phyloP scores from a whole-genome alignment of 2,888 invertebrate genomes.

The Artemia sinica region DNA sequence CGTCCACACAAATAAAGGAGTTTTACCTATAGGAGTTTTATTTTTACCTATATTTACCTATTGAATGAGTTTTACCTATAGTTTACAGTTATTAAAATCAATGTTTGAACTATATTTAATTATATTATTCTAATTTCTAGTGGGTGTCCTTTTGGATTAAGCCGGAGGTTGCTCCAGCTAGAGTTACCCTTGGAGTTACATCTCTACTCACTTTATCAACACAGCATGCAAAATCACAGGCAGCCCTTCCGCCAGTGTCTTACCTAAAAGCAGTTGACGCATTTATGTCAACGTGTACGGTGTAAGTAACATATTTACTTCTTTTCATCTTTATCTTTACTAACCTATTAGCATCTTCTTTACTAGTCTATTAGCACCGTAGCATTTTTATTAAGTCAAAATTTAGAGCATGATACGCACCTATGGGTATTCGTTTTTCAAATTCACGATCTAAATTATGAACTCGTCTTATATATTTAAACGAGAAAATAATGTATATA shows the following conservation, averaged over 20 bases:
- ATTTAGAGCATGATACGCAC: too few relatives aligned
- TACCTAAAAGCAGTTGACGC: slow-evolving; percentile 82
- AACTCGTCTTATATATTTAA: too few relatives aligned
- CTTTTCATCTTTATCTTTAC: not conserved
- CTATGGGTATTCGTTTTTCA: too few relatives aligned
- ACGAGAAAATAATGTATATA: too few relatives aligned
- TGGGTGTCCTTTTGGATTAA: slow-evolving; percentile 94
- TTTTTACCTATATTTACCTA: too few relatives aligned
- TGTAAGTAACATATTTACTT: slow-evolving; percentile 38
- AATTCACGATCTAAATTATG: too few relatives aligned
- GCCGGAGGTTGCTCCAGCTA: slow-evolving; percentile 78
- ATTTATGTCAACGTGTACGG: slow-evolving; percentile 79
- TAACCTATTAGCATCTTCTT: not conserved
- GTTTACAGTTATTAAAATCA: too few relatives aligned
- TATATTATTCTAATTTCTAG: slow-evolving; percentile 33
- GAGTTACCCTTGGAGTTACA: slow-evolving; percentile 79
- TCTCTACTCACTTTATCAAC: slow-evolving; percentile 72
- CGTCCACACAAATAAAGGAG: too few relatives aligned
- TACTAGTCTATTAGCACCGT: too few relatives aligned
- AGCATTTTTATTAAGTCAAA: not conserved
- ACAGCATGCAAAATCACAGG: slow-evolving; percentile 81
- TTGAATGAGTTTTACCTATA: too few relatives aligned
- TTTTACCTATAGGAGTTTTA: too few relatives aligned
- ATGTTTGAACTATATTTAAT: not conserved
- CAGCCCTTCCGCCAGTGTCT: slow-evolving; percentile 78